These are phyloP conservation scores for Thereva nobilitata DNA, from an alignment of 2,888 invertebrate species.

Conservation along the genomic window DNA sequence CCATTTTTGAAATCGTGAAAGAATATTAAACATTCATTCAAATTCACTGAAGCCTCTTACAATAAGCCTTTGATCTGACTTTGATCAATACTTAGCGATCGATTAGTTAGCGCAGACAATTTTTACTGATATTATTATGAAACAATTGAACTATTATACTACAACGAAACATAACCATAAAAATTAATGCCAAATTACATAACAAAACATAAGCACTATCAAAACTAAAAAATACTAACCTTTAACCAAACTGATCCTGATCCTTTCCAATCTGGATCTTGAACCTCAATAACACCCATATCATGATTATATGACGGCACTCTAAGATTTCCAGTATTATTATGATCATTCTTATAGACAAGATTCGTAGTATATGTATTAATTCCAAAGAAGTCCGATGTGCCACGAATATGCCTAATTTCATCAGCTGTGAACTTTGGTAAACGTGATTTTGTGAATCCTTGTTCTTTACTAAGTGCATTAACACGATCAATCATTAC, in stretches of 20 bases:
- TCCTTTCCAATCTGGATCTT: slow-evolving; percentile 65
- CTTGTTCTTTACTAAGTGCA: slow-evolving; percentile 63
- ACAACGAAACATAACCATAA: too few relatives aligned
- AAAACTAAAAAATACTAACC: slow-evolving; percentile 56
- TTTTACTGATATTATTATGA: too few relatives aligned
- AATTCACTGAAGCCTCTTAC: too few relatives aligned
- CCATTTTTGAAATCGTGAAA: too few relatives aligned
- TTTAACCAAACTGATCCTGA: slow-evolving; percentile 66
- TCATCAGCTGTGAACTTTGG: slow-evolving; percentile 67
- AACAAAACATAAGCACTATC: neutral
- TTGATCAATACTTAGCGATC: too few relatives aligned
- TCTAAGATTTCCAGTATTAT: slow-evolving; percentile 54
- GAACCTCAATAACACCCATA: slow-evolving; percentile 63
- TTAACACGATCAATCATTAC: slow-evolving; percentile 66
- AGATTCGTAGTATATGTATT: slow-evolving; percentile 72
- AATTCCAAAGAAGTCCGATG: slow-evolving; percentile 74
- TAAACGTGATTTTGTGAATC: slow-evolving; percentile 65
- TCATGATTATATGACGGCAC: slow-evolving; percentile 67
- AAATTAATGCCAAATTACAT: neutral
- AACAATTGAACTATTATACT: too few relatives aligned
- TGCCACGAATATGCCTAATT: slow-evolving; percentile 63
- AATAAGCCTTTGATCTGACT: too few relatives aligned
- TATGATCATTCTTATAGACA: slow-evolving; percentile 55
- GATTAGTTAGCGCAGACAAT: too few relatives aligned
- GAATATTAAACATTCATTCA: too few relatives aligned